A percentile compares a stretch with the other conserved stretches of the same genome.
These are phyloP conservation scores for Agrotis clavis DNA, from an alignment of 2,888 invertebrate genomes.

Conservation along the genomic window DNA sequence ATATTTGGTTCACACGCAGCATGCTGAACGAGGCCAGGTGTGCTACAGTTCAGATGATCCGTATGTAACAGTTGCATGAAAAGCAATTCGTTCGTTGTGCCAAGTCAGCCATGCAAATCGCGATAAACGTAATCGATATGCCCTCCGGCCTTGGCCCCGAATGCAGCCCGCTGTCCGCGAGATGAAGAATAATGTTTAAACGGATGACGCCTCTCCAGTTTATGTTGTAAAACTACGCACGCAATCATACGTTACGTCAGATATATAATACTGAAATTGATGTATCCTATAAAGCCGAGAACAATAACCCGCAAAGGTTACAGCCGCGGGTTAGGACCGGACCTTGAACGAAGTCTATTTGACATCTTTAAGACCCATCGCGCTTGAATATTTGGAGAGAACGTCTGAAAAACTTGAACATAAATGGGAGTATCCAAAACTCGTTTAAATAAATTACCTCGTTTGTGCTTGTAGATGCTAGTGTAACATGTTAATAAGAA, in stretches of 20 bases:
- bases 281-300: slow-evolving; percentile 66
- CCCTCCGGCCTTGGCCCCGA: slow-evolving; percentile 85
- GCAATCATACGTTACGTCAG: slow-evolving; percentile 65
- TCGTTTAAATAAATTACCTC: background rate
- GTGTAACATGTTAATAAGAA: slow-evolving; percentile 27
- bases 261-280: slow-evolving; percentile 61
- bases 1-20: slow-evolving; percentile 45
- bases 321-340: slow-evolving; percentile 18
- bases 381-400: slow-evolving; percentile 1
- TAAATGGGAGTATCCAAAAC: slow-evolving; percentile 4
- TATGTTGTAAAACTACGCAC: slow-evolving; percentile 77
- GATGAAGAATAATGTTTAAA: slow-evolving; percentile 83
- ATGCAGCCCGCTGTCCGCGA: slow-evolving; percentile 78
- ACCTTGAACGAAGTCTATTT: slow-evolving; percentile 21
- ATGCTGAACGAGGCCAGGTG: slow-evolving; percentile 51
- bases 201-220: slow-evolving; percentile 71
- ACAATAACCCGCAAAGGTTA: slow-evolving; percentile 47
- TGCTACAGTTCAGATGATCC: slow-evolving; percentile 9
- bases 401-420: background rate
- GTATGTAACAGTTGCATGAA: slow-evolving; percentile 55
- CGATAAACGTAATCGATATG: slow-evolving; percentile 84
- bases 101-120: slow-evolving; percentile 79
- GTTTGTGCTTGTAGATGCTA: slow-evolving; percentile 6
- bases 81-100: slow-evolving; percentile 58
- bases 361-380: background rate